Evolutionary conservation across 2,797 vertebrate species (phyloP), one percentile per base, ranked within the genome.

Genomic region (Ispidina lecontei): DNA sequence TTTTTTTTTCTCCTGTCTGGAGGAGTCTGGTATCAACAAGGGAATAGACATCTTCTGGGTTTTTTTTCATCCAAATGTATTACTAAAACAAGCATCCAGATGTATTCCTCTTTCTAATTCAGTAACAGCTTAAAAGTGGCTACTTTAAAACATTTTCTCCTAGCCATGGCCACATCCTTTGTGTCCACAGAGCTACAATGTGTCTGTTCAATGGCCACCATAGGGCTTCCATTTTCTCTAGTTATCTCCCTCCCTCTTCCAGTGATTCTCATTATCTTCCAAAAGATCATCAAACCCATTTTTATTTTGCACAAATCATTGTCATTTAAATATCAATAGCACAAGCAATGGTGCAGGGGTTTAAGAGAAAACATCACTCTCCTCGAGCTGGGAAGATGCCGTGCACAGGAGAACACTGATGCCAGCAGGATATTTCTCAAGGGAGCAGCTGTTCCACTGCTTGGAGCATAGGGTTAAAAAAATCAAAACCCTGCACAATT

Each of bases 11-110:
- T 93, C 44, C 51, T 93, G 31, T 89, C 94, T 96, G 79, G 51
- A 96, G 87, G 51, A 90, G 62, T 74, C 77, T 94, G 75, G 25
- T 93, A 94, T 97, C 93, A 95, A 26, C 92, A 91, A 94, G 44
- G 59, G 77, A 81, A 63, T 0, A 62, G 67, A 79, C 15, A 58
- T 75, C 54, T 94, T 92, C 85, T 76, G 79, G 90, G n/a, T 46
- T 10, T 65, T 19, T 68, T 4, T 70, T 91, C 58, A 35, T 35
- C 21, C 52, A 76, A 71, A 83, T 25, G 2, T 5, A 46, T 75
- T 70, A 80, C 28, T 43, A 73, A 81, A 72, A 73, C 2, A 25
- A 77, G 10, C 11, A 37, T 29, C n/a, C 41, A 49, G 33, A 37
- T 41, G 2, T 26, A 29, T 74, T 78, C 18, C 25, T 64, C n/a